Evolutionary conservation across 1,140 invertebrate genomes (phyloP).

Genomic region (Cotesia typhae): DNA sequence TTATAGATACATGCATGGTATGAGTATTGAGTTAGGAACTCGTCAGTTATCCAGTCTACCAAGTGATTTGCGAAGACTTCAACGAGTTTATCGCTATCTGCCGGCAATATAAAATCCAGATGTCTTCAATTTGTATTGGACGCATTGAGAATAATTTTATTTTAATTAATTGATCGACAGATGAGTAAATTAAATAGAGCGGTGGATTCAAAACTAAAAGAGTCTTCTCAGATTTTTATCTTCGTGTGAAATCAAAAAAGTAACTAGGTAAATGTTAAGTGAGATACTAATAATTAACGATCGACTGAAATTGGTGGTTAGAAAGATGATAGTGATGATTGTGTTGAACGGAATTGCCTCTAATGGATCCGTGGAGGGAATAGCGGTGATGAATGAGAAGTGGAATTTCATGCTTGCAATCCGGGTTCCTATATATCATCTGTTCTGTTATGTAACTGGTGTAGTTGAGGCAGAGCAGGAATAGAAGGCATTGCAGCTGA

Average conservation of each 20-base stretch:
- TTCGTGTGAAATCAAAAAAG: neutral
- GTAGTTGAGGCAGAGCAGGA: neutral
- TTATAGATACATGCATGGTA: neutral
- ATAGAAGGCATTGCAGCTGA: neutral
- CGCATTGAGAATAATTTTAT: too few relatives aligned
- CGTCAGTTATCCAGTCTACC: neutral
- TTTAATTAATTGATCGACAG: too few relatives aligned
- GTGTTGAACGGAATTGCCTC: conserved; percentile 36
- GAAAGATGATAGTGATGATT: neutral
- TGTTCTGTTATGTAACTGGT: neutral
- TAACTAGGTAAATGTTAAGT: neutral
- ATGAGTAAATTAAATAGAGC: too few relatives aligned
- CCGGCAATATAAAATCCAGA: too few relatives aligned
- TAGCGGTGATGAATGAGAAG: conserved; percentile 40
- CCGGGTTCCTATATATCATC: conserved; percentile 17
- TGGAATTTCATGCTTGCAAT: conserved; percentile 42
- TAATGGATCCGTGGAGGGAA: conserved; percentile 41
- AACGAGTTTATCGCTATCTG: too few relatives aligned
- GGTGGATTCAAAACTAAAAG: too few relatives aligned
- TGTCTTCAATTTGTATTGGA: too few relatives aligned
- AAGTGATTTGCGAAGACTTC: neutral
- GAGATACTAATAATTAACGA: neutral
- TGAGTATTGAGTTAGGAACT: conserved; percentile 14
- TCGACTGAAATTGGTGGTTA: neutral
- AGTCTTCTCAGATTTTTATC: too few relatives aligned